A percentile compares a stretch with the other conserved stretches of the same genome.
Evolutionary conservation across 1,140 invertebrate species (phyloP).

Genomic region (Melipona quadrifasciata): DNA sequence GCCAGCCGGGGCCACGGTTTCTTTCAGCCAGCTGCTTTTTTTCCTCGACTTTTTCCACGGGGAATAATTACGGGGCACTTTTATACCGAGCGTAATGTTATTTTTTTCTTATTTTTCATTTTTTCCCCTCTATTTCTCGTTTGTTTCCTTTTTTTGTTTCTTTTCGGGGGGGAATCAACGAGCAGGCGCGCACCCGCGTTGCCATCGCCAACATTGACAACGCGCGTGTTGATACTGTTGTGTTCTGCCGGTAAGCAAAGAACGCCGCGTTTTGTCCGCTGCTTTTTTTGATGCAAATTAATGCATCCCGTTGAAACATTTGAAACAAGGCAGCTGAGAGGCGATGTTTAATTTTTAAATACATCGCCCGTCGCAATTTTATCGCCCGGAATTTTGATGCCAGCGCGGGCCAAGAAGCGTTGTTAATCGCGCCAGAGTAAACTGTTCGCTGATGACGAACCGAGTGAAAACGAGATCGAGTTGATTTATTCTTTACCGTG

Average conservation of each 20-base stretch:
- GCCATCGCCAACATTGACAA: constrained; percentile 1
- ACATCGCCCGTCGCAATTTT: background rate
- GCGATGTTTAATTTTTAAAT: constrained; percentile 14
- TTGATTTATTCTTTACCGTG: background rate
- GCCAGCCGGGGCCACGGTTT: background rate
- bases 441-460: background rate
- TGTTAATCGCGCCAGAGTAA: too few relatives aligned
- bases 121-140: background rate
- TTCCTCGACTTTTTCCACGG: background rate
- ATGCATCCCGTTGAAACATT: constrained; percentile 14
- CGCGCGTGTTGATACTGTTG: constrained; percentile 19
- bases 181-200: background rate
- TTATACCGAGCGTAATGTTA: background rate
- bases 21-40: background rate
- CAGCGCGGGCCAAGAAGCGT: too few relatives aligned
- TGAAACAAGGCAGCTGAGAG: background rate
- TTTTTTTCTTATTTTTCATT: background rate
- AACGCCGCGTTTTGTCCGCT: background rate
- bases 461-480: background rate
- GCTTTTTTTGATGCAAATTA: constrained; percentile 21
- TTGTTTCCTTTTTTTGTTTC: too few relatives aligned
- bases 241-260: background rate
- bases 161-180: background rate
- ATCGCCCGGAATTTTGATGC: background rate
- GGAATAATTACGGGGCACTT: constrained; percentile 15